Evolutionary conservation across 2,888 invertebrate species (phyloP).

Genomic region (Bombylius discolor): DNA sequence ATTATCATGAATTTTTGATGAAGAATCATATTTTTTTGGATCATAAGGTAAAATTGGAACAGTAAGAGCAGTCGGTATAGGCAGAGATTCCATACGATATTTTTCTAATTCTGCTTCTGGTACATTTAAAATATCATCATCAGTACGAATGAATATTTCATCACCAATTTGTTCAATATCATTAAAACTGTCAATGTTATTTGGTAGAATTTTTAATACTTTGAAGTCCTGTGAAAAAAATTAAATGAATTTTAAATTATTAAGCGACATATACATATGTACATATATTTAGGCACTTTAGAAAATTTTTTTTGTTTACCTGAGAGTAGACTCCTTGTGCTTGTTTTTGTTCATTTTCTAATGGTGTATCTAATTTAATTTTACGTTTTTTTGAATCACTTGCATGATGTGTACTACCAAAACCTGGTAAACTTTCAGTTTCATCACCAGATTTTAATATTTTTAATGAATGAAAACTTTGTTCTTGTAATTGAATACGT

Average conservation of each 20-base stretch:
- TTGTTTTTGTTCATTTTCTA: constrained; percentile 8
- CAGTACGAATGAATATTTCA: constrained; percentile 20
- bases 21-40: not conserved
- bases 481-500: constrained; percentile 17
- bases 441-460: constrained; percentile 17
- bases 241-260: not conserved
- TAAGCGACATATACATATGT: no score
- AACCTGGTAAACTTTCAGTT: constrained; percentile 2
- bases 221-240: constrained; percentile 17
- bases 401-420: not conserved
- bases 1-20: not conserved
- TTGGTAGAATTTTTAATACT: constrained; percentile 21
- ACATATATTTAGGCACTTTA: no score
- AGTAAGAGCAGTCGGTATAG: not conserved
- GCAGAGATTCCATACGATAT: not conserved
- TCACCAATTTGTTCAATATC: constrained; percentile 20
- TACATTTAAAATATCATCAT: constrained; percentile 9
- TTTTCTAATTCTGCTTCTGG: not conserved
- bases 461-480: constrained; percentile 20
- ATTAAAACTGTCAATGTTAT: constrained; percentile 18
- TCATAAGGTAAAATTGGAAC: not conserved
- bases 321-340: constrained; percentile 20
- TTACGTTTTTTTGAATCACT: constrained; percentile 4
- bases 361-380: constrained; percentile 9
- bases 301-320: constrained; percentile 12